Conservation (phyloP, 2,888 invertebrate genomes). For the Drosophila cognata region DNA sequence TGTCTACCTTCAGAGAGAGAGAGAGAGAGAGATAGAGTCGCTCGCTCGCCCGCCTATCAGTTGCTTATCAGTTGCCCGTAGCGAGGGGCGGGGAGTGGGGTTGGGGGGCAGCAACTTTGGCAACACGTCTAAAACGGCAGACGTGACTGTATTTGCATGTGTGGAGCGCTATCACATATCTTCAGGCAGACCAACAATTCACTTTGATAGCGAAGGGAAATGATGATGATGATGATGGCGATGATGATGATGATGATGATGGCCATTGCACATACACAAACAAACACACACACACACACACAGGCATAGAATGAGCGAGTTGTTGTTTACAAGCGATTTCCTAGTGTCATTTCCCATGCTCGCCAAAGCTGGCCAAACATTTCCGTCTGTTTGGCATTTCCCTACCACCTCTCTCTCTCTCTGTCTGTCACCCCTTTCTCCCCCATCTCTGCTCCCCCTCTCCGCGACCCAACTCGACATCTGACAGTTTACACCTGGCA, state of each 20-base stretch:
- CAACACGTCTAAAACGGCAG: constrained; percentile 67
- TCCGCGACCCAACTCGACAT: constrained; percentile 10
- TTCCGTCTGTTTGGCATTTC: constrained; percentile 54
- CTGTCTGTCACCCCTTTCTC: neutral
- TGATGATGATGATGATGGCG: constrained; percentile 3
- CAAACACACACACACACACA: constrained; percentile 4
- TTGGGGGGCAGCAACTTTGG: constrained; percentile 46
- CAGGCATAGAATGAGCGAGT: constrained; percentile 34
- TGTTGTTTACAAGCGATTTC: constrained; percentile 78
- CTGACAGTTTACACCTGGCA: constrained; percentile 83
- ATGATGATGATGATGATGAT: constrained; percentile 27
- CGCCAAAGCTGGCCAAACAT: constrained; percentile 58
- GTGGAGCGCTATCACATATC: constrained; percentile 39
- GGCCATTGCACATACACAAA: constrained; percentile 22
- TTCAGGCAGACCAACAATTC: constrained; percentile 26
- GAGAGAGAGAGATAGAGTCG: neutral
- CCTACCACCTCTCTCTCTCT: neutral
- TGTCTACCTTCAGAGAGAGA: constrained; percentile 5
- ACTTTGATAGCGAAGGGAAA: constrained; percentile 29
- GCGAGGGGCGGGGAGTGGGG: rapidly evolving
- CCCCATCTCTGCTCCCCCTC: neutral
- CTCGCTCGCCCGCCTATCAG: constrained; percentile 28
- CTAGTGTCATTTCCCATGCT: constrained; percentile 79
- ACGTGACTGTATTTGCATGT: constrained; percentile 74
- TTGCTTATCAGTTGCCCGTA: constrained; percentile 22